Evolutionary conservation across 2,888 invertebrate genomes (phyloP), one percentile per base, ranked within the genome.

Genomic region (Rhagophthalmus giganteus): DNA sequence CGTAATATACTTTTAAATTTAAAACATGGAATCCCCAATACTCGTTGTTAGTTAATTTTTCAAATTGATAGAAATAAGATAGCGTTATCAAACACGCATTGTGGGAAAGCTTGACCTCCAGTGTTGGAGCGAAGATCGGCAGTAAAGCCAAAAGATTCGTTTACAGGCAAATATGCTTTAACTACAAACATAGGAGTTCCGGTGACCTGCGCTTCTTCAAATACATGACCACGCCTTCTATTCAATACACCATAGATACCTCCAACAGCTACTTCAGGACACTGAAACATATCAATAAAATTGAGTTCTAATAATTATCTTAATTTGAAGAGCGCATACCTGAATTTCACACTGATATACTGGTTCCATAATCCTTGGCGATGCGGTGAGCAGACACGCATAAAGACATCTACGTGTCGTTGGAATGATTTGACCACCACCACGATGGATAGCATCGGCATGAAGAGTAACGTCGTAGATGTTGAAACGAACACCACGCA

Each of bases 1-100:
- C 12, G 13, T 15, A 20, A 20, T 5, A 20, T 20, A 39, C 14
- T 15, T 7, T 33, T 15, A 39, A 15, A 2, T 28, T 38, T 39
- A n/a, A n/a, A n/a, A n/a, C n/a, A n/a, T n/a, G n/a, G n/a, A n/a
- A n/a, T n/a, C n/a, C n/a, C n/a, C n/a, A n/a, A n/a, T n/a, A n/a
- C n/a, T n/a, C n/a, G n/a, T n/a, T n/a, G n/a, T n/a, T n/a, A n/a
- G n/a, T n/a, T n/a, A n/a, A n/a, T n/a, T n/a, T n/a, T n/a, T n/a
- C n/a, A n/a, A n/a, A n/a, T n/a, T n/a, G n/a, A n/a, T n/a, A n/a
- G n/a, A n/a, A n/a, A n/a, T n/a, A n/a, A n/a, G n/a, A n/a, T n/a
- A n/a, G n/a, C n/a, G 78, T 99, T 99, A 78, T 99, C 98, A 78
- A 99, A 99, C 74, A 99, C 98, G 78, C 97, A 98, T 81, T 99